Evolutionary conservation across 1,140 invertebrate species (phyloP).

Genomic region (Zaprionus capensis): DNA sequence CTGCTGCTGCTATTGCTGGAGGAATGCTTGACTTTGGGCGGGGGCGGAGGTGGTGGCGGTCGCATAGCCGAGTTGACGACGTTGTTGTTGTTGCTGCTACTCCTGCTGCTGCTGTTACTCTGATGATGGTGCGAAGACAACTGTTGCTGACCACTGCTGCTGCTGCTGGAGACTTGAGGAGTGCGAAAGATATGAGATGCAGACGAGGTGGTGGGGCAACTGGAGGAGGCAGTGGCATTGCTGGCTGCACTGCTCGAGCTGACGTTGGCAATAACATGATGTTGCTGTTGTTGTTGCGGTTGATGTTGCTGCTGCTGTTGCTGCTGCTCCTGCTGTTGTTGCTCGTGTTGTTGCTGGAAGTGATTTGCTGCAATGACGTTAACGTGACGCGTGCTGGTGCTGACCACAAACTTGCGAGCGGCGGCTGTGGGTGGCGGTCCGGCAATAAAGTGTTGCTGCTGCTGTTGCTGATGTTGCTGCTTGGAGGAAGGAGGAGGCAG

Average conservation of each 20-base stretch:
- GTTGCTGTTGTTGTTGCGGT: slow-evolving; percentile 40
- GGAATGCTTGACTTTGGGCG: slow-evolving; percentile 84
- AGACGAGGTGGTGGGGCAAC: slow-evolving; percentile 39
- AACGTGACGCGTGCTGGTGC: slow-evolving; percentile 73
- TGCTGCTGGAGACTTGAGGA: slow-evolving; percentile 80
- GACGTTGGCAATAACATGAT: slow-evolving; percentile 56
- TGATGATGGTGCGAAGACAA: slow-evolving; percentile 27
- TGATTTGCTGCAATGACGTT: slow-evolving; percentile 73
- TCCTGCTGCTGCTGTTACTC: slow-evolving; percentile 53
- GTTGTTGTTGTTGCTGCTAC: slow-evolving; percentile 36
- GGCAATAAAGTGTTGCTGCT: slow-evolving; percentile 18
- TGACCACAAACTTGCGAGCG: slow-evolving; percentile 75
- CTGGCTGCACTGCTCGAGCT: slow-evolving; percentile 54
- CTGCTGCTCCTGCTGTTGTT: slow-evolving; percentile 48
- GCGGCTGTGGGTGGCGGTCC: slow-evolving; percentile 59
- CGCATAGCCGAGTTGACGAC: slow-evolving; percentile 85
- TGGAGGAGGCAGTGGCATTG: slow-evolving; percentile 26
- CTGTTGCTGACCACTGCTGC: slow-evolving; percentile 44
- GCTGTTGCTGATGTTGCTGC: slow-evolving; percentile 50
- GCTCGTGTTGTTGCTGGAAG: slow-evolving; percentile 65
- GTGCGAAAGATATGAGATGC: slow-evolving; percentile 75
- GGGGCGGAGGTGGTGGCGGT: slow-evolving; percentile 86
- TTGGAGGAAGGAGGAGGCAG: slow-evolving; percentile 42
- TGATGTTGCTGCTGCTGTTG: slow-evolving; percentile 50
- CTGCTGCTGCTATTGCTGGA: slow-evolving; percentile 36